phyloP scores from a whole-genome alignment of 2,888 invertebrate genomes.

The Drosophila robusta region DNA sequence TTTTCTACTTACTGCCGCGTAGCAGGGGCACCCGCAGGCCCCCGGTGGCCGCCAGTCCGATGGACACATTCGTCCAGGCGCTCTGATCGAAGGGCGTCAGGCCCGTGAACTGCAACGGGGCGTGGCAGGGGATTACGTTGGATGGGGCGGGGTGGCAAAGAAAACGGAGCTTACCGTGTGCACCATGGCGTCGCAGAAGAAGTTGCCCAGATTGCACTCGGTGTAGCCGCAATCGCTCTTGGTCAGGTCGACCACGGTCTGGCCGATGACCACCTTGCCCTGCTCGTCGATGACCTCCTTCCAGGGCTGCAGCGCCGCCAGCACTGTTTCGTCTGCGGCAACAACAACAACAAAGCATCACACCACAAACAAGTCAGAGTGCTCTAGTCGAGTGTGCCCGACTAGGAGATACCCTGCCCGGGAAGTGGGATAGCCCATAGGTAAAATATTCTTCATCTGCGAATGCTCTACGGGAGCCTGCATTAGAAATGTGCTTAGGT shows the following conservation, averaged over 20 bases:
- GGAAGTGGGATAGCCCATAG: too few relatives aligned
- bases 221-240: slow-evolving; percentile 86
- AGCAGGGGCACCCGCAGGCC: slow-evolving; percentile 89
- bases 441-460: too few relatives aligned
- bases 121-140: background rate
- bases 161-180: slow-evolving; percentile 86
- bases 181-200: slow-evolving; percentile 90
- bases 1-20: slow-evolving; percentile 86
- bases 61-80: slow-evolving; percentile 89
- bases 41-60: slow-evolving; percentile 89
- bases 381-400: background rate
- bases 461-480: too few relatives aligned
- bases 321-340: slow-evolving; percentile 87
- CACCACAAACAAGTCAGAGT: background rate
- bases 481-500: too few relatives aligned
- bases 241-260: slow-evolving; percentile 87
- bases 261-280: slow-evolving; percentile 87
- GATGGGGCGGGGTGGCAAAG: too few relatives aligned
- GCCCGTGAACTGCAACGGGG: slow-evolving; percentile 63
- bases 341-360: slow-evolving; percentile 12
- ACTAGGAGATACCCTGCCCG: background rate
- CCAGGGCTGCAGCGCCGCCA: slow-evolving; percentile 88
- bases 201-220: slow-evolving; percentile 91
- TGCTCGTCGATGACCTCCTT: slow-evolving; percentile 86
- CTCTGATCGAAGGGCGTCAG: slow-evolving; percentile 80